A percentile compares a stretch with the other conserved stretches of the same genome.
These are phyloP conservation scores for Chloroceryle amazona DNA, from an alignment of 2,797 vertebrate species.

Conservation along the genomic window DNA sequence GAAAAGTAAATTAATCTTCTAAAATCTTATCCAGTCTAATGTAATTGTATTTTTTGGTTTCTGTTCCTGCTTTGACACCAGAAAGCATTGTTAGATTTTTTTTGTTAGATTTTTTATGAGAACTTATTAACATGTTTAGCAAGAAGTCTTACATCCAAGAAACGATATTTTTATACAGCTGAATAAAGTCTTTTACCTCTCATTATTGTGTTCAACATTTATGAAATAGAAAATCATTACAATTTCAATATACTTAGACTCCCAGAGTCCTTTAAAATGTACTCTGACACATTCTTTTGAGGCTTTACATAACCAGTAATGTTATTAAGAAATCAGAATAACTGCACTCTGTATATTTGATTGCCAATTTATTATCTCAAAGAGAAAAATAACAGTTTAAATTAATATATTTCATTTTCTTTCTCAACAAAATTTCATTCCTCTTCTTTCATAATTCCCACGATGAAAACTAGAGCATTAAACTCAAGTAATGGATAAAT, in stretches of 20 bases:
- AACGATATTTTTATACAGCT: constrained; percentile 1
- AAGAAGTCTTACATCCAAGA: neutral
- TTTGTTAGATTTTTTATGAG: neutral
- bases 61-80: neutral
- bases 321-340: constrained; percentile 18
- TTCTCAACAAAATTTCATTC: neutral
- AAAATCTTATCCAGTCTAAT: neutral
- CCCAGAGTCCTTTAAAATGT: neutral
- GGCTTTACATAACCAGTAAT: neutral
- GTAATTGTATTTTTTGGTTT: neutral
- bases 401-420: neutral
- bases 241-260: neutral
- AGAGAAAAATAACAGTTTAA: neutral
- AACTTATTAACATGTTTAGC: neutral
- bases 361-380: neutral
- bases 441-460: neutral
- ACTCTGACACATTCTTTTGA: neutral
- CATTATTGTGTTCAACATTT: neutral
- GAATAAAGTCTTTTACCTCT: neutral
- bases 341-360: neutral
- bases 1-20: neutral
- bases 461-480: neutral
- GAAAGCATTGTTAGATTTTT: neutral
- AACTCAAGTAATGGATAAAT: neutral
- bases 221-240: neutral